Conservation (phyloP, 2,797 vertebrate species). For the Tinamus major region DNA sequence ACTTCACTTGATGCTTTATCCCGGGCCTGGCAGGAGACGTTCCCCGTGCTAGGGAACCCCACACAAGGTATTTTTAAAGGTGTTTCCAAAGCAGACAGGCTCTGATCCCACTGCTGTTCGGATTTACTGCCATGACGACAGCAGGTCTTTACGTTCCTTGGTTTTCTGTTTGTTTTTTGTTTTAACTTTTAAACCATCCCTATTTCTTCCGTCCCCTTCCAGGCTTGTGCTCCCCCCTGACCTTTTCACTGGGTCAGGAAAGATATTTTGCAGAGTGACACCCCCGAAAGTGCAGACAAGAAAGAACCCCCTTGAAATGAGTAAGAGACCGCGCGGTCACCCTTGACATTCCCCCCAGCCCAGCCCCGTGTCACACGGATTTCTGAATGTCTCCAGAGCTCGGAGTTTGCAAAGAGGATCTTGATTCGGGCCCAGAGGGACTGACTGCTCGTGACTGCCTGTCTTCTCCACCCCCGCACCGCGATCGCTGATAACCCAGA, state of each 20-base stretch:
- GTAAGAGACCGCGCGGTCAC: background rate
- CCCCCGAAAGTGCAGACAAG: background rate
- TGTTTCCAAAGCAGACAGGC: background rate
- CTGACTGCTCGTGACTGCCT: background rate
- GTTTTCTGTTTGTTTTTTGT: too few species aligned
- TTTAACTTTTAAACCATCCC: background rate
- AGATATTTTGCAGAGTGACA: background rate
- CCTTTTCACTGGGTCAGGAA: background rate
- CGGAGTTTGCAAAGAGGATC: background rate
- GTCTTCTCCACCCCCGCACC: background rate
- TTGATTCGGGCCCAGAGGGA: background rate
- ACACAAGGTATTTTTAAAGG: background rate
- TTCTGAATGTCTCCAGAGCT: background rate
- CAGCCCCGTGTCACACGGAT: fast-evolving
- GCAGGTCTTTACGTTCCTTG: background rate
- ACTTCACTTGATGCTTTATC: background rate
- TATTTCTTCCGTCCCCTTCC: background rate
- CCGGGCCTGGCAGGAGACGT: background rate
- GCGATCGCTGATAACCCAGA: background rate
- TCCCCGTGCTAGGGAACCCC: background rate
- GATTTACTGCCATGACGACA: background rate
- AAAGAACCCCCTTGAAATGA: constrained; percentile 28
- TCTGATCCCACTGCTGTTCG: background rate
- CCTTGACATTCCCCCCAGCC: background rate
- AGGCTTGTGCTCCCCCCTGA: background rate